Base-by-base conservation (phyloP, 2,797 vertebrate species). In the Myotis findleyi region DNA sequence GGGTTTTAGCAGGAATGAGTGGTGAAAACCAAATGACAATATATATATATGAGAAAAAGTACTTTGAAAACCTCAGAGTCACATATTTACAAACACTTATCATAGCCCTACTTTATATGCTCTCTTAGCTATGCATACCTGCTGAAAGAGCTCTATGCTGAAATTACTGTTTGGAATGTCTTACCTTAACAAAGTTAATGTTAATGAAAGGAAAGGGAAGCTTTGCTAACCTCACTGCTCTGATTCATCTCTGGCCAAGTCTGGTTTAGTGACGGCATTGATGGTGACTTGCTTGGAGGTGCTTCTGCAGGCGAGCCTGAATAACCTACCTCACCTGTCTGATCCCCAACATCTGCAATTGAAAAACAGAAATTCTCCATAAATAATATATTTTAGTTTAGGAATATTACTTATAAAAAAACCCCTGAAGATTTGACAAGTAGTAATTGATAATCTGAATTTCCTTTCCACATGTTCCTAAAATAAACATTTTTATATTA, bases 221-320 rank as follows among this genome's bases (percentile, higher is more conserved):
- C 25, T 96, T 85, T 84, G 95, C 98, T 99, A 99, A 99, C 99
- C 99, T 99, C 99, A 69, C 98, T 99, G 99, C 98, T 99, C 98
- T 99, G 99, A 98, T 99, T 99, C 98, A 99, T 98, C 98, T 99
- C 99, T 2, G 99, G 99, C 99, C 99, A 99, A 91, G 99, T 99
- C 99, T 99, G 99, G 98, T 99, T 99, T 93, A 99, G 98, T 1
- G 99, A 99, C 44, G 99, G 99, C 99, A 99, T 99, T 77, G 99
- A 99, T 4, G 99, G 99, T 33, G 99, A 99, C 98, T 99, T 99
- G 99, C 98, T 99, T 97, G 99, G 99, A 96, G 99, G 99, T 83
- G 99, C 99, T 98, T 99, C 99, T 92, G 99, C 99, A 44, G 99
- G 99, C 80, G 99, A 99, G 96, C 98, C 98, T 8, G 99, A 99